A percentile compares a stretch with the other conserved stretches of the same genome.
phyloP scores from a whole-genome alignment of 2,797 vertebrate genomes.

The Oreochromis mossambicus region DNA sequence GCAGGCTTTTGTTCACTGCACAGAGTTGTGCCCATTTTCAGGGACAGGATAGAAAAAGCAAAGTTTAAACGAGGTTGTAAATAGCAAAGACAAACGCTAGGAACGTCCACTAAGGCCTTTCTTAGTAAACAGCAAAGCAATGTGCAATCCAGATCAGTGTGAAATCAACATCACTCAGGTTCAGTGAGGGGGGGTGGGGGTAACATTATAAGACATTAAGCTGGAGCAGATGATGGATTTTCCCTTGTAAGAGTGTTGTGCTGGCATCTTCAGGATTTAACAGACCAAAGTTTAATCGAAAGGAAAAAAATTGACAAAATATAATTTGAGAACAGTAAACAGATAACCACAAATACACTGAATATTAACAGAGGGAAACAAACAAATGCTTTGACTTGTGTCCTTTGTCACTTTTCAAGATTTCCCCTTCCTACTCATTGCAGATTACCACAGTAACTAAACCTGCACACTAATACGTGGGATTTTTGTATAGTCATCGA shows the following conservation, averaged over 20 bases:
- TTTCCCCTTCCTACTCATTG: not conserved
- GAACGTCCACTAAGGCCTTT: not conserved
- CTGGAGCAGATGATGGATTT: constrained; percentile 25
- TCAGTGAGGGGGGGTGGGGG: not conserved
- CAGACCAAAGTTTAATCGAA: not conserved
- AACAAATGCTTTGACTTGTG: not conserved
- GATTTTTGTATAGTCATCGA: not conserved
- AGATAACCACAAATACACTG: not conserved
- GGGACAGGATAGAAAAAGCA: not conserved
- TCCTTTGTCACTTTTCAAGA: not conserved
- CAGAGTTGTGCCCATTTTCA: not conserved
- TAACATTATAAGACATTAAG: not conserved
- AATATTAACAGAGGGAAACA: not conserved
- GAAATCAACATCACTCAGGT: constrained; percentile 12
- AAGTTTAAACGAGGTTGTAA: not conserved
- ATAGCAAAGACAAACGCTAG: not conserved
- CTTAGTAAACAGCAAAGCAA: not conserved
- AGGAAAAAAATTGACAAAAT: not conserved
- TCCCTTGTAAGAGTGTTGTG: constrained; percentile 19
- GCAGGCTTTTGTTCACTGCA: not conserved
- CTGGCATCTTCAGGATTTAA: not conserved
- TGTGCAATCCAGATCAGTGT: not conserved
- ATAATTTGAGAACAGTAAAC: not conserved
- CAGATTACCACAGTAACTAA: not conserved
- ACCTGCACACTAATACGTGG: not conserved